Evolutionary conservation across 2,888 invertebrate species (phyloP).

Genomic region (Eubasilissa splendida): DNA sequence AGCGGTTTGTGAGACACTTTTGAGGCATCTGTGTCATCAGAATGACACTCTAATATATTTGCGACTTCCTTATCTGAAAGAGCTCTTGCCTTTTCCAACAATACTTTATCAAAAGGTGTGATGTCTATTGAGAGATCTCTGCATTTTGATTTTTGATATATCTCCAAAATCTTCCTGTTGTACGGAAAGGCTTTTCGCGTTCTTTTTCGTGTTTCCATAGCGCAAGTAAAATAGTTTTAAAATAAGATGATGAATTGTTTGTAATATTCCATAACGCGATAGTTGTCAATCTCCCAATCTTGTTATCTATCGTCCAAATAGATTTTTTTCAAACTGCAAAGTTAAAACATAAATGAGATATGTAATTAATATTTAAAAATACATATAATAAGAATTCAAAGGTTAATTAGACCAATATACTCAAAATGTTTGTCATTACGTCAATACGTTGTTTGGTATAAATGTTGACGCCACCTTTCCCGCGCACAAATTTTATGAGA

Average conservation of each 20-base stretch:
- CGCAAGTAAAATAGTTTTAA: neutral
- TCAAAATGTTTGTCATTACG: slow-evolving; percentile 16
- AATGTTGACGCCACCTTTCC: slow-evolving; percentile 67
- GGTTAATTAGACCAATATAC: neutral
- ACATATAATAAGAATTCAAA: neutral
- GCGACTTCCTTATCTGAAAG: slow-evolving; percentile 42
- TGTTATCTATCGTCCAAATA: neutral
- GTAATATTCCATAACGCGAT: neutral
- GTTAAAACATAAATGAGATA: neutral
- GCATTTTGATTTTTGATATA: slow-evolving; percentile 69
- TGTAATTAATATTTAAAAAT: neutral
- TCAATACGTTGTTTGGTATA: slow-evolving; percentile 54
- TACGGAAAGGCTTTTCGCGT: slow-evolving; percentile 39
- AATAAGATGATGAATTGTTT: neutral
- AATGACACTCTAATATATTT: slow-evolving; percentile 31
- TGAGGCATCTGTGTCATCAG: slow-evolving; percentile 19
- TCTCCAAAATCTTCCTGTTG: slow-evolving; percentile 63
- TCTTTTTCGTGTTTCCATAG: slow-evolving; percentile 38
- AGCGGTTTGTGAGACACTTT: neutral
- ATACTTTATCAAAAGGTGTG: slow-evolving; percentile 70
- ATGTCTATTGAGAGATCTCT: slow-evolving; percentile 69
- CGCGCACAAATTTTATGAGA: slow-evolving; percentile 64
- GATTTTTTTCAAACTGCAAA: neutral
- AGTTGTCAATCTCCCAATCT: neutral
- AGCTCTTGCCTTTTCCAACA: slow-evolving; percentile 13